A percentile compares a stretch with the other conserved stretches of the same genome.
phyloP scores from a whole-genome alignment of 2,113 vertebrate species.

The Poecile atricapillus region DNA sequence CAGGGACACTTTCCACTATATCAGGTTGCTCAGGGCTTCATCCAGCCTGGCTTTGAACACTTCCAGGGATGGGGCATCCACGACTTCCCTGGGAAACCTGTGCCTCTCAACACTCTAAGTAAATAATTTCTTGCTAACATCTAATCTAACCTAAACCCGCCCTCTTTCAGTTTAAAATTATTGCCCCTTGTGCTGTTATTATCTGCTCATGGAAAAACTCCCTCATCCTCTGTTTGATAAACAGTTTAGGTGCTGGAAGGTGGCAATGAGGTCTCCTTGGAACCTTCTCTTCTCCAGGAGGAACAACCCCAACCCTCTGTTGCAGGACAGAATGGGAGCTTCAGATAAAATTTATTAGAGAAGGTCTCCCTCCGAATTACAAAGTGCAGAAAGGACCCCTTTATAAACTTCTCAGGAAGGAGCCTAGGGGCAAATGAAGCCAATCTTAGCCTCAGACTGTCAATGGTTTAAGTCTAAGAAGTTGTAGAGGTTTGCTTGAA shows the following conservation, averaged over 20 bases:
- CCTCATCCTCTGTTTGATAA: not conserved
- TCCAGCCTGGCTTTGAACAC: not conserved
- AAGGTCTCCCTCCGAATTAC: not conserved
- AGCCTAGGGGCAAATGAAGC: not conserved
- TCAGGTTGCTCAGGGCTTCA: not conserved
- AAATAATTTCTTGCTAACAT: not conserved
- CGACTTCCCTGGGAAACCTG: not conserved
- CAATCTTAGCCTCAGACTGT: not conserved
- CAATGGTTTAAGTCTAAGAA: not conserved
- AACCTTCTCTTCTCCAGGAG: not conserved
- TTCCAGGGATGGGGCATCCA: not conserved
- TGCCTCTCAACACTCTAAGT: not conserved
- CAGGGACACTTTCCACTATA: not conserved
- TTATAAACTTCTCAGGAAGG: not conserved
- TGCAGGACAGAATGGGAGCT: not conserved
- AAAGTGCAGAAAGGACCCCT: not conserved
- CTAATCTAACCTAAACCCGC: not conserved
- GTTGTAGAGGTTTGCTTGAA: not conserved
- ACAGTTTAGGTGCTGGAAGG: not conserved
- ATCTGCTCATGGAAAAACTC: not conserved
- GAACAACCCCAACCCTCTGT: not conserved
- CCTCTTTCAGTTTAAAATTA: not conserved
- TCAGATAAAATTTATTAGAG: not conserved
- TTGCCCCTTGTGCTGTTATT: not conserved
- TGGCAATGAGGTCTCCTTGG: not conserved